Base-by-base conservation (phyloP, 2,113 vertebrate species). In the Lophura nycthemera region DNA sequence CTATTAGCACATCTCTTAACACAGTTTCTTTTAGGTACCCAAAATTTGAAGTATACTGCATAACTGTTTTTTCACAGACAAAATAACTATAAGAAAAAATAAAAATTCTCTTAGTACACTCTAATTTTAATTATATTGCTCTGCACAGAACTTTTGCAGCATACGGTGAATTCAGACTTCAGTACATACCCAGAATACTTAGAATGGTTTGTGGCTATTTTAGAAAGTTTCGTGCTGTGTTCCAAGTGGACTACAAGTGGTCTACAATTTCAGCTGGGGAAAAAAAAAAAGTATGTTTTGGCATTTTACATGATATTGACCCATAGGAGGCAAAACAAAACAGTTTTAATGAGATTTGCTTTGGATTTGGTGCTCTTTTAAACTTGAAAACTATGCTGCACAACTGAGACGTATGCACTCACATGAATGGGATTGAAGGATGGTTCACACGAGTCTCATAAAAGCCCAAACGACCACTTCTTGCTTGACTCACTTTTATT, bases 1-100 rank as follows among this genome's bases (percentile, higher is more conserved):
- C 32, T 36, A 59, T 12, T 69, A n/a, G 40, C 6, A 14, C 61
- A 66, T 0, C 0, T 61, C 29, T 67, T 13, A 29, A 21, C 30
- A 70, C 24, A 24, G 40, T 75, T 70, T 66, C 19, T 52, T 65
- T 74, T 56, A 52, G 52, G 14, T 66, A 25, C 36, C 34, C 71
- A 42, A 80, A 54, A 40, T 67, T 16, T 40, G 22, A 85, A 45
- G 17, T 57, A 45, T 71, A 25, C 15, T 61, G 24, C 6, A 50
- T 34, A 66, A 75, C 17, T 5, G 4, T 45, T 61, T 47, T 47
- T 47, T 79, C 45, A 42, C 21, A 83, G 42, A 59, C 92, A 7
- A 83, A 79, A 73, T 88, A 60, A 57, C 27, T 75, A 66, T 50
- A 78, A 73, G 88, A 75, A 95, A 93, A 88, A 80, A 34, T 27